phyloP scores from a whole-genome alignment of 2,888 invertebrate genomes.

The Agrenia bidenticulata region DNA sequence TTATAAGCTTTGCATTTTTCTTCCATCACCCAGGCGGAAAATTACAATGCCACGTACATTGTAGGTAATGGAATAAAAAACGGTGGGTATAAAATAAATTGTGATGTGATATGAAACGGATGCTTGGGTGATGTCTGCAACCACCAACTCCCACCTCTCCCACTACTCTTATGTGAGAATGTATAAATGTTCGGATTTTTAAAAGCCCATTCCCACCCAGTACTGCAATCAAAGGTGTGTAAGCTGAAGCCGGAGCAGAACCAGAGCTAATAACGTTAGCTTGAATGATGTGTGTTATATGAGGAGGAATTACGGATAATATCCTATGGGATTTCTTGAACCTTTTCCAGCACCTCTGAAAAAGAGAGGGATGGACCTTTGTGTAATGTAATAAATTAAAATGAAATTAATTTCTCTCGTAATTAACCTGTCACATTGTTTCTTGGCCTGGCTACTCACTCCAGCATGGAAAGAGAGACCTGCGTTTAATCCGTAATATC shows the following conservation, averaged over 20 bases:
- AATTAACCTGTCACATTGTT: slow-evolving; percentile 30
- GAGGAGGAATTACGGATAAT: slow-evolving; percentile 12
- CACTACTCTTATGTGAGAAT: no score
- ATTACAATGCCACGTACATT: slow-evolving; percentile 8
- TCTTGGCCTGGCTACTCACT: not conserved
- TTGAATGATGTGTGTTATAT: slow-evolving; percentile 3
- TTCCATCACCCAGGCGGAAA: not conserved
- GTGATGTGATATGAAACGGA: no score
- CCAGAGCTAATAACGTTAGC: slow-evolving; percentile 7
- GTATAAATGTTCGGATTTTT: no score
- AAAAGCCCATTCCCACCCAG: no score
- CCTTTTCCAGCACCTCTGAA: not conserved
- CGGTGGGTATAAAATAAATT: no score
- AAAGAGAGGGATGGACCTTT: slow-evolving; percentile 5
- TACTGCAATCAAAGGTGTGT: no score
- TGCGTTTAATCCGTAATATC: no score
- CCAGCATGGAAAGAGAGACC: no score
- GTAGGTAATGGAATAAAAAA: no score
- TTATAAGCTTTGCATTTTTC: slow-evolving; percentile 7
- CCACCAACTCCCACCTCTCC: no score
- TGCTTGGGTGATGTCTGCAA: no score
- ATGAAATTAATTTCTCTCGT: slow-evolving; percentile 30
- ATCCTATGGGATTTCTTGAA: not conserved
- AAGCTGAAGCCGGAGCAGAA: not conserved
- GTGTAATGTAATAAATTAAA: slow-evolving; percentile 27